Percentiles rank a stretch among this genome's conserved stretches.
Conservation (phyloP, 1,140 invertebrate genomes). For the Coptotermes formosanus region DNA sequence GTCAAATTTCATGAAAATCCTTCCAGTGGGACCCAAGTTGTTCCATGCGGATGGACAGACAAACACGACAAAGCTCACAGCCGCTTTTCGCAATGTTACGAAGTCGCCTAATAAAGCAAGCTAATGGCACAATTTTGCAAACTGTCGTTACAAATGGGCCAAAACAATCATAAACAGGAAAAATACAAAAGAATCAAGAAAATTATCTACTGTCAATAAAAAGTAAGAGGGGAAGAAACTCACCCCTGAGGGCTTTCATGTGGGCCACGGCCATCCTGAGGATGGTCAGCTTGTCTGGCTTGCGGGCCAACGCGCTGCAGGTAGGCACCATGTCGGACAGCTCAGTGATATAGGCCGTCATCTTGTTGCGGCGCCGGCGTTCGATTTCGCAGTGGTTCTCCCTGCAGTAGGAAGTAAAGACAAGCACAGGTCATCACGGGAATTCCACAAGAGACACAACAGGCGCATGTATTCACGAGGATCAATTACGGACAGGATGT, state of each 20-base stretch:
- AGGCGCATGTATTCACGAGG: too few species aligned
- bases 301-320: constrained; percentile 93
- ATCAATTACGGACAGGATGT: too few species aligned
- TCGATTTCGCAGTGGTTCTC: constrained; percentile 99
- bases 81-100: too few species aligned
- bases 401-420: constrained; percentile 53
- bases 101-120: too few species aligned
- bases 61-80: too few species aligned
- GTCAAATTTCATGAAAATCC: too few species aligned
- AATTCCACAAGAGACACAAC: not conserved
- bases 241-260: constrained; percentile 95
- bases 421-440: constrained; percentile 22
- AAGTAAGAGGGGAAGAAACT: constrained; percentile 40
- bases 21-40: too few species aligned
- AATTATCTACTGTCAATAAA: not conserved
- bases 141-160: not conserved
- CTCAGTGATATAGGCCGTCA: constrained; percentile 99
- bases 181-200: not conserved
- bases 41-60: too few species aligned
- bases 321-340: constrained; percentile 99
- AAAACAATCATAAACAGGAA: not conserved
- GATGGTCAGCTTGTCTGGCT: constrained; percentile 99
- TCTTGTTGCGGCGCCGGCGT: constrained; percentile 95
- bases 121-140: too few species aligned
- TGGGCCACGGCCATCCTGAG: constrained; percentile 99